Conservation (phyloP, 2,797 vertebrate species). For the Serranus cabrilla region DNA sequence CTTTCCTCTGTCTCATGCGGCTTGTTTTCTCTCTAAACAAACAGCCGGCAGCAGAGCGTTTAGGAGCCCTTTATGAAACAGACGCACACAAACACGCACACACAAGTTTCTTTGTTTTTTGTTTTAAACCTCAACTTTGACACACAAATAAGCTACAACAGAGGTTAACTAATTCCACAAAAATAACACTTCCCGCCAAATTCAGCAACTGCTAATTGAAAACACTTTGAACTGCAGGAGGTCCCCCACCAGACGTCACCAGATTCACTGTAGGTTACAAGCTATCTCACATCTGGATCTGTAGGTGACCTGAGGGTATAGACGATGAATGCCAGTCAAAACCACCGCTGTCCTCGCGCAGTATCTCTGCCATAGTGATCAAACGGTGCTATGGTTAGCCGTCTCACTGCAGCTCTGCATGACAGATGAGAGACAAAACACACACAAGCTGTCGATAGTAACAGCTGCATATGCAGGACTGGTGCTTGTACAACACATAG, state of each 20-base stretch:
- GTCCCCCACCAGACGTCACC: conserved; percentile 55
- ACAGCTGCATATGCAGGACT: conserved; percentile 22
- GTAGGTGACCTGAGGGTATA: conserved; percentile 60
- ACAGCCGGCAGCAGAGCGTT: conserved; percentile 58
- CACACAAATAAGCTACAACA: conserved; percentile 41
- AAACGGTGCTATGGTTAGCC: conserved; percentile 38
- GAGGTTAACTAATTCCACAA: conserved; percentile 58
- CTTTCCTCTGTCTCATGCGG: conserved; percentile 73
- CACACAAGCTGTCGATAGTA: conserved; percentile 10
- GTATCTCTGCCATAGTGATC: conserved; percentile 30
- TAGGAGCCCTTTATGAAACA: conserved; percentile 75
- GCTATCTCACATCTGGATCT: conserved; percentile 76
- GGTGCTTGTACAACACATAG: conserved; percentile 14
- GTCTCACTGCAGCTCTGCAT: conserved; percentile 18
- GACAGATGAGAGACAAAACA: conserved; percentile 32
- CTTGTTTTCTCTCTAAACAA: conserved; percentile 81
- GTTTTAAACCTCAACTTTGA: conserved; percentile 12
- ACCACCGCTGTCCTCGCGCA: conserved; percentile 49
- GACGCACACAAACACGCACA: conserved; percentile 29
- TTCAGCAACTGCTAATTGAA: conserved; percentile 61
- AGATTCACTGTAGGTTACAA: conserved; percentile 59
- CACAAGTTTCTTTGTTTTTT: neutral
- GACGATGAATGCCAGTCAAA: conserved; percentile 48
- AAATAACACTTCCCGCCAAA: conserved; percentile 57
- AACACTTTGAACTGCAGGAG: conserved; percentile 64